Conservation (phyloP, 2,797 vertebrate species). For the Eulemur albifrons region DNA sequence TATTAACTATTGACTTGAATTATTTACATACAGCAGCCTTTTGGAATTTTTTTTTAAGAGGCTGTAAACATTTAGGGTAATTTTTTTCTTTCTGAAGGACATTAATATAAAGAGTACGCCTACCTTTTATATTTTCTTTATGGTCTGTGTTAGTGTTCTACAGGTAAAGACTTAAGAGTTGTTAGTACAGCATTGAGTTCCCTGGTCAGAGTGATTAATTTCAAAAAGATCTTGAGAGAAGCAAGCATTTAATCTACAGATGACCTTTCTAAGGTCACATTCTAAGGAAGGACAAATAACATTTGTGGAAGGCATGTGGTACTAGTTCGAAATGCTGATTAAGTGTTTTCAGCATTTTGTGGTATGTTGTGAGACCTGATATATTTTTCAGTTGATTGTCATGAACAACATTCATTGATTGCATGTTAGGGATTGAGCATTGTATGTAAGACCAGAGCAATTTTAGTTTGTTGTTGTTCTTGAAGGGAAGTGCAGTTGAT, state of each 20-base stretch:
- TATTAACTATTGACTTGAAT: slow-evolving; percentile 42
- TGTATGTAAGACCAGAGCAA: neutral
- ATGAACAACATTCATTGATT: neutral
- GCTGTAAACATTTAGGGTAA: neutral
- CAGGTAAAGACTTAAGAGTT: neutral
- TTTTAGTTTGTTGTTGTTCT: neutral
- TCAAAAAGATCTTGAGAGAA: slow-evolving; percentile 37
- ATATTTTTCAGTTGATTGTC: neutral
- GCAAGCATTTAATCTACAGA: slow-evolving; percentile 26
- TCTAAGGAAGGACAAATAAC: neutral
- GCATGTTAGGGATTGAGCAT: neutral
- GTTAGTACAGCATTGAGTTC: neutral
- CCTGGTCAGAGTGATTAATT: neutral
- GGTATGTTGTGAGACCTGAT: neutral
- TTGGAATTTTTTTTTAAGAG: neutral
- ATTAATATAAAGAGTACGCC: neutral
- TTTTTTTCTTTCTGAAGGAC: neutral
- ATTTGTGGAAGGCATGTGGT: neutral
- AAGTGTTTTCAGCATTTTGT: slow-evolving; percentile 13
- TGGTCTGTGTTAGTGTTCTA: neutral
- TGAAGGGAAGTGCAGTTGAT: neutral
- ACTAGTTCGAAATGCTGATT: neutral
- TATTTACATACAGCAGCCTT: neutral
- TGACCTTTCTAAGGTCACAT: neutral
- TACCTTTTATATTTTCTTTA: neutral